Evolutionary conservation across 2,797 vertebrate genomes (phyloP), one percentile per base, ranked within the genome.

Genomic region (Spinus olivaceus): DNA sequence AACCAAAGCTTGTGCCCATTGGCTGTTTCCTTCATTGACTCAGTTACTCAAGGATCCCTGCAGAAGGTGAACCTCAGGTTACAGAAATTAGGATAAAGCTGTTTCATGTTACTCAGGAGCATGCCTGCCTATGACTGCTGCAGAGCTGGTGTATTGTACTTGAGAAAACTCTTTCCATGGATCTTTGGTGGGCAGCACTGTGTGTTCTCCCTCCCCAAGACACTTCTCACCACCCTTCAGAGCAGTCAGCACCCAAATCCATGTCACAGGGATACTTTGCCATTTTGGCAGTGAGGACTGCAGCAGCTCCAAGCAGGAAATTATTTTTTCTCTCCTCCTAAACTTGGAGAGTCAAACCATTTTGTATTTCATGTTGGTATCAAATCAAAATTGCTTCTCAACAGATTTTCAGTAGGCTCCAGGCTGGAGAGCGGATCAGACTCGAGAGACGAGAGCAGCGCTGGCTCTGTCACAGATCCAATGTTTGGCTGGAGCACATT

Each of bases 391-490:
- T 72, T 73, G 47, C 94, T 94, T 91, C 91, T 95, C 88, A 94
- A 91, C 93, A 96, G 96, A 94, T 95, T 94, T 96, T 96, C 88
- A 88, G 94, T 94, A 94, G 94, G 93, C 88, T 95, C 56, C 81
- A 82, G 94, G 93, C 94, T 96, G 92, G 70, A 95, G 93, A 92
- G 83, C 41, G 6, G 94, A 95, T 95, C 95, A 95, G 93, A 95
- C 93, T 94, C 9, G 93, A 96, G 96, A 96, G 95, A 95, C 95
- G 14, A 90, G 94, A 95, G 85, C 77, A 83, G 37, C 83, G 72
- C 95, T 91, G 87, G 76, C 69, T 95, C 81, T 96, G 94, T 96
- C 94, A 92, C 87, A 0, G 11, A 92, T 89, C 91, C 92, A 93
- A 81, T 63, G 47, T 95, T 93, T 94, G 95, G 93, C 88, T 96